Conservation (phyloP, 1,140 invertebrate genomes). For the Drosophila pruinosa region DNA sequence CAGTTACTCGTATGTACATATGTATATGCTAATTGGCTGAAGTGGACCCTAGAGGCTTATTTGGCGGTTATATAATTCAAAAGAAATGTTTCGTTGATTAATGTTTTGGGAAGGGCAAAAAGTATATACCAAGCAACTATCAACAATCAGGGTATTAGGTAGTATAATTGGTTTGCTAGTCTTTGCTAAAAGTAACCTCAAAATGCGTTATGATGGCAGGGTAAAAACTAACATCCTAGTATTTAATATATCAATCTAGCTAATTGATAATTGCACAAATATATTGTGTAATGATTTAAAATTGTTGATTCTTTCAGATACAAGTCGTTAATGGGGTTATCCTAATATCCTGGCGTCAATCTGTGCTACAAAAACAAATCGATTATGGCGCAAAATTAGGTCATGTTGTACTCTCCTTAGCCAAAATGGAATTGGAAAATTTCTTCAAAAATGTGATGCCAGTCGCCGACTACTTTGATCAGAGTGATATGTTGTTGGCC, state of each 20-base stretch:
- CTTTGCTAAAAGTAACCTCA: neutral
- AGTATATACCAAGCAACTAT: neutral
- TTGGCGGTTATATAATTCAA: constrained; percentile 11
- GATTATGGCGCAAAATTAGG: constrained; percentile 94
- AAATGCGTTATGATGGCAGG: too few species aligned
- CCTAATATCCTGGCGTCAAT: constrained; percentile 92
- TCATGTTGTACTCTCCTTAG: constrained; percentile 92
- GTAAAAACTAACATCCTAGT: too few species aligned
- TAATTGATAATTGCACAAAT: too few species aligned
- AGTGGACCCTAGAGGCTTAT: constrained; percentile 24
- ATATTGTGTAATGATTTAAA: neutral
- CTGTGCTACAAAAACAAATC: constrained; percentile 92
- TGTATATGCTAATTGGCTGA: constrained; percentile 24
- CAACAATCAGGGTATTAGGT: neutral
- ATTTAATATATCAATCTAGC: too few species aligned
- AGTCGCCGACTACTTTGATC: constrained; percentile 94
- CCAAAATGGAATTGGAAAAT: constrained; percentile 93
- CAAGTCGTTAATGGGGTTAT: constrained; percentile 93
- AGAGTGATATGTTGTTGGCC: constrained; percentile 91
- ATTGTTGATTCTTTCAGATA: constrained; percentile 85
- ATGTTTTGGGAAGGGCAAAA: neutral
- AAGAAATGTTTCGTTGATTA: neutral
- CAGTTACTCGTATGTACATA: neutral
- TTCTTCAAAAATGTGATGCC: constrained; percentile 95
- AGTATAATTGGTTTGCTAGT: neutral